Conservation (phyloP, 2,113 vertebrate species). For the Clarias macrocephalus region DNA sequence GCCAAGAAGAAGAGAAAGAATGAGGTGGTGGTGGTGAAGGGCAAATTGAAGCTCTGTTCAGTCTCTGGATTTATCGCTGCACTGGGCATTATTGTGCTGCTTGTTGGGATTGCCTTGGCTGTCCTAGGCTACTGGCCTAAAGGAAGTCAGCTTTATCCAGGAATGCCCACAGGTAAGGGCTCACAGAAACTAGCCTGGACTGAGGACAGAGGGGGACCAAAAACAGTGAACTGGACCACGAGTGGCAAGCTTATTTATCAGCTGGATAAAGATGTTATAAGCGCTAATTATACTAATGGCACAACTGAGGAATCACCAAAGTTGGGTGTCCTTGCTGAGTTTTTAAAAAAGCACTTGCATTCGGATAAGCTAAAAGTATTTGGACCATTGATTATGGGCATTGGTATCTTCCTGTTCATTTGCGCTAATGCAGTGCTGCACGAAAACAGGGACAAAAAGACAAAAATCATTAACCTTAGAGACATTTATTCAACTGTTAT, state of each 20-base stretch:
- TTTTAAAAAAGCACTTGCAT: constrained; percentile 86
- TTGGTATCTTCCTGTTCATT: constrained; percentile 96
- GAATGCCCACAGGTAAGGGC: constrained; percentile 52
- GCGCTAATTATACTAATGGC: constrained; percentile 47
- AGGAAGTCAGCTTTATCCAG: constrained; percentile 65
- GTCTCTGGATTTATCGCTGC: constrained; percentile 85
- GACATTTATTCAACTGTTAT: constrained; percentile 91
- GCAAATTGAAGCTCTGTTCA: constrained; percentile 88
- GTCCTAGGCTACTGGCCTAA: constrained; percentile 94
- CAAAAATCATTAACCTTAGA: constrained; percentile 92
- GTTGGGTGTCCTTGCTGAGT: constrained; percentile 72
- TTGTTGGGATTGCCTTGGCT: constrained; percentile 87
- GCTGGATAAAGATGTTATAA: constrained; percentile 37
- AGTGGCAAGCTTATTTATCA: constrained; percentile 42
- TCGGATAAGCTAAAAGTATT: constrained; percentile 93
- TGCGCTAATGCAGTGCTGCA: constrained; percentile 94
- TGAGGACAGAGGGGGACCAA: constrained; percentile 1
- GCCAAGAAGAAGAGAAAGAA: constrained; percentile 86
- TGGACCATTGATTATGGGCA: constrained; percentile 94
- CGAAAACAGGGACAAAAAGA: constrained; percentile 93
- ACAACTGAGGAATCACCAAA: constrained; percentile 51
- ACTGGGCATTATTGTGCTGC: constrained; percentile 84
- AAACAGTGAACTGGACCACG: constrained; percentile 43
- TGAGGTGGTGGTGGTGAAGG: constrained; percentile 94
- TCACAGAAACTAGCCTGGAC: constrained; percentile 38